Conservation (phyloP, 2,888 invertebrate species). For the Drosophila mettleri region DNA sequence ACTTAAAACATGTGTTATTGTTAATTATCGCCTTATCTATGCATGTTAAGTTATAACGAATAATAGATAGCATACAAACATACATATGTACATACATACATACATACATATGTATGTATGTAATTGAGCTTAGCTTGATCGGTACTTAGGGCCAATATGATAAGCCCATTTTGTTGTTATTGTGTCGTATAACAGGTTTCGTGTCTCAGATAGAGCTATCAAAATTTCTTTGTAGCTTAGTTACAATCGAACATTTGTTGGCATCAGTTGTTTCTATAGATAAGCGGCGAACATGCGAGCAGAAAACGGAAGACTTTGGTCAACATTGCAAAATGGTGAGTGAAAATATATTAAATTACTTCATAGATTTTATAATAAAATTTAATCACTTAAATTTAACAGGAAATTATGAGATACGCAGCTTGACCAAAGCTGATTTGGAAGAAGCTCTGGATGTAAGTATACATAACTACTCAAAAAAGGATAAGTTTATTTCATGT, state of each 20-base stretch:
- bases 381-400: conserved; percentile 4
- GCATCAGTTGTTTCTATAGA: conserved; percentile 24
- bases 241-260: conserved; percentile 34
- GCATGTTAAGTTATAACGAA: too few relatives aligned
- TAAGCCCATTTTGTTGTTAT: not conserved
- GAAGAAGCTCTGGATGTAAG: conserved; percentile 87
- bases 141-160: not conserved
- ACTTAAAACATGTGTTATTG: not conserved
- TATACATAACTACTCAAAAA: conserved; percentile 32
- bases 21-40: not conserved
- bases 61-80: too few relatives aligned
- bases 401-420: conserved; percentile 87
- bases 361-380: not conserved
- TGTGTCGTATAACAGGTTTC: not conserved
- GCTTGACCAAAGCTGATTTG: conserved; percentile 87
- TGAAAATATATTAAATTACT: not conserved
- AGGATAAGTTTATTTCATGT: not conserved
- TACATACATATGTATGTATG: too few relatives aligned
- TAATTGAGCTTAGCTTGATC: not conserved
- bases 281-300: conserved; percentile 44
- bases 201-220: conserved; percentile 6
- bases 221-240: conserved; percentile 46
- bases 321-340: conserved; percentile 59
- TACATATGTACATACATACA: too few relatives aligned
- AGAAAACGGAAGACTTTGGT: conserved; percentile 70